phyloP scores from a whole-genome alignment of 1,140 invertebrate genomes.

The Tetragonula clypearis region DNA sequence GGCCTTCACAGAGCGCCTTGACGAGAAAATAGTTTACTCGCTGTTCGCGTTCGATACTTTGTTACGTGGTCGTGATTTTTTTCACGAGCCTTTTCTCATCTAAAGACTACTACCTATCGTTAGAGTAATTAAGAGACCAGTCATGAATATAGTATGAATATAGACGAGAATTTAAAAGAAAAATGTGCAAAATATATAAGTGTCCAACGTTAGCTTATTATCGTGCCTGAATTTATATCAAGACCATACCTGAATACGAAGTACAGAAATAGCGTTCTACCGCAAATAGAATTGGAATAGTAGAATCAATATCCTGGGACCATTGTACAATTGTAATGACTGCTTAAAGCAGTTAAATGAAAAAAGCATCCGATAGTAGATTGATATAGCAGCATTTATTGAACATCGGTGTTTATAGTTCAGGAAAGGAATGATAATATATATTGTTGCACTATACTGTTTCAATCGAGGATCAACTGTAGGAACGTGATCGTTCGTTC shows the following conservation, averaged over 20 bases:
- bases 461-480: slow-evolving; percentile 5
- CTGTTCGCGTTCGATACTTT: slow-evolving; percentile 20
- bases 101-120: not conserved
- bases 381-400: slow-evolving; percentile 43
- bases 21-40: not conserved
- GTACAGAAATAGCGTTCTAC: slow-evolving; percentile 8
- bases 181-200: not conserved
- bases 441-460: slow-evolving; percentile 25
- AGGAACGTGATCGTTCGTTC: slow-evolving; percentile 21
- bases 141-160: slow-evolving; percentile 1
- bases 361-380: slow-evolving; percentile 21
- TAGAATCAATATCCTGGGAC: slow-evolving; percentile 38
- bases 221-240: slow-evolving; percentile 49
- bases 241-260: slow-evolving; percentile 18
- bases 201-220: slow-evolving; percentile 24
- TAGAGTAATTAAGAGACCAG: slow-evolving; percentile 19
- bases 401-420: slow-evolving; percentile 35
- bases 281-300: not conserved
- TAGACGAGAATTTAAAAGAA: not conserved
- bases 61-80: slow-evolving; percentile 18
- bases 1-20: slow-evolving; percentile 13
- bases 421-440: slow-evolving; percentile 26
- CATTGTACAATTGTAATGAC: slow-evolving; percentile 13
- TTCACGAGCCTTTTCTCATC: not conserved
- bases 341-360: not conserved